These are phyloP conservation scores for Zygaena filipendulae DNA, from an alignment of 2,888 invertebrate species.

Conservation along the genomic window DNA sequence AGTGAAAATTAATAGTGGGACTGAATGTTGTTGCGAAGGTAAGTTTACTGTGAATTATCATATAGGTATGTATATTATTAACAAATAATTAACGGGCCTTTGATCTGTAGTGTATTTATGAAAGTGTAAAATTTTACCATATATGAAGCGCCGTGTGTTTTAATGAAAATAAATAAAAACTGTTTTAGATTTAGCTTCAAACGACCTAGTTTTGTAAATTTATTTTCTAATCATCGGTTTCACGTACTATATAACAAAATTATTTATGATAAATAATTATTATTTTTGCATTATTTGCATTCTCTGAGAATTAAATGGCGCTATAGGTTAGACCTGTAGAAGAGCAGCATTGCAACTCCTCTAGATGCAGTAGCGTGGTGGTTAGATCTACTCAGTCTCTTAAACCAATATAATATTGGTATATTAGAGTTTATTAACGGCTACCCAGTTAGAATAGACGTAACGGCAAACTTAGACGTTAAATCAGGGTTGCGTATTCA, in stretches of 20 bases:
- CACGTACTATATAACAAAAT: no score
- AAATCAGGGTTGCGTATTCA: no score
- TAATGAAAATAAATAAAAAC: background rate
- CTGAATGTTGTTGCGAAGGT: background rate
- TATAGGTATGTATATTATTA: background rate
- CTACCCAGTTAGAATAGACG: background rate
- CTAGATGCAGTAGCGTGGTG: background rate
- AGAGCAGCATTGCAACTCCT: background rate
- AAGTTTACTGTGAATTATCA: background rate
- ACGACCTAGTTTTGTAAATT: no score
- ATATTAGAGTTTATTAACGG: background rate
- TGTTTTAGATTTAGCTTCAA: background rate
- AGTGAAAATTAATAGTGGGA: no score
- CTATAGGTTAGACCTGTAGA: background rate
- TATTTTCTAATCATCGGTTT: no score
- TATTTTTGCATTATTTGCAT: no score
- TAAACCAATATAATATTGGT: background rate
- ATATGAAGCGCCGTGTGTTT: background rate
- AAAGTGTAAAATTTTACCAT: background rate
- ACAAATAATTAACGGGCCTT: background rate
- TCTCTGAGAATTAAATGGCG: no score
- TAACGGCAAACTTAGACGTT: no score
- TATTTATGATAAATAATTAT: no score
- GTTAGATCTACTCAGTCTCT: background rate
- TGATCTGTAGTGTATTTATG: background rate